phyloP scores from a whole-genome alignment of 2,888 invertebrate species.

The Rhaphigaster nebulosa region DNA sequence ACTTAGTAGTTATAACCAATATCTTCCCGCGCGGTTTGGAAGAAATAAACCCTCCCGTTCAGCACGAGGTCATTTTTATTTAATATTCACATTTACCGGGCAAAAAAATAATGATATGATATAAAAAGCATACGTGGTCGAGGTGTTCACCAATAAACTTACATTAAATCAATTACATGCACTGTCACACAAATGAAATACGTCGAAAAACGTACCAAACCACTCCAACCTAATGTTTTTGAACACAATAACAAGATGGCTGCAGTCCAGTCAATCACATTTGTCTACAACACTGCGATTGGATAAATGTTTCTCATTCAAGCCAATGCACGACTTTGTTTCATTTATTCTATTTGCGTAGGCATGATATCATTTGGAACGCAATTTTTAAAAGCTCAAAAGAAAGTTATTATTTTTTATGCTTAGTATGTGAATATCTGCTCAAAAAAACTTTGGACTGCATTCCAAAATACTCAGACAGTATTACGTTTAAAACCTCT shows the following conservation, averaged over 20 bases:
- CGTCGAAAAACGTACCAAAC: slow-evolving; percentile 64
- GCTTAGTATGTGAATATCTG: neutral
- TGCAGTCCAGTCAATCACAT: slow-evolving; percentile 20
- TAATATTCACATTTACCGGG: neutral
- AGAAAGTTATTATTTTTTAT: neutral
- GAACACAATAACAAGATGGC: slow-evolving; percentile 66
- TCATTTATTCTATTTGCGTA: slow-evolving; percentile 45
- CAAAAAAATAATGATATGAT: neutral
- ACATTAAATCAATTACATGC: slow-evolving; percentile 64
- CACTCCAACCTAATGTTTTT: slow-evolving; percentile 65
- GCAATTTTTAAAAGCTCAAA: slow-evolving; percentile 31
- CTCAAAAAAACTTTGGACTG: neutral
- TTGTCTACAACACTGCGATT: slow-evolving; percentile 45
- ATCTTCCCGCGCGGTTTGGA: slow-evolving; percentile 63
- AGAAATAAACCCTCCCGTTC: slow-evolving; percentile 47
- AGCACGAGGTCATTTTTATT: slow-evolving; percentile 55
- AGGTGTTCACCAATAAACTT: slow-evolving; percentile 55
- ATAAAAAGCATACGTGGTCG: neutral
- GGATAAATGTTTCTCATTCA: slow-evolving; percentile 4
- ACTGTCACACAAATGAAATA: slow-evolving; percentile 61
- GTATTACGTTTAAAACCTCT: neutral
- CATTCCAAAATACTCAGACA: neutral
- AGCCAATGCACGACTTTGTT: slow-evolving; percentile 20
- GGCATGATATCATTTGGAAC: slow-evolving; percentile 50
- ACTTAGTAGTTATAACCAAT: slow-evolving; percentile 50